Conservation (phyloP, 2,888 invertebrate genomes). For the Diploptera punctata region DNA sequence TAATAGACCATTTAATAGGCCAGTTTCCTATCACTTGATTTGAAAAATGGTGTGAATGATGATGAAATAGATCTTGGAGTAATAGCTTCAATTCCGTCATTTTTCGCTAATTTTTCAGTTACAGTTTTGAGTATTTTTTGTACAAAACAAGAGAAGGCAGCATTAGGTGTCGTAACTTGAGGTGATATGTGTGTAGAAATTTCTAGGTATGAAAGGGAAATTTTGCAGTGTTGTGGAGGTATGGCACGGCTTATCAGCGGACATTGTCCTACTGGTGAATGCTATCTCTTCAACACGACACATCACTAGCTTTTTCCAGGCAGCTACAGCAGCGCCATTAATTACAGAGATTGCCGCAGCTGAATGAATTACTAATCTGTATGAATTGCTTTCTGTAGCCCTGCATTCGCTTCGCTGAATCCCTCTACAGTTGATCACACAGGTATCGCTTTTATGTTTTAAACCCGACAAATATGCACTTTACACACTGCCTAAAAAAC, state of each 20-base stretch:
- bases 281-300: neutral
- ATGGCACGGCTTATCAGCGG: neutral
- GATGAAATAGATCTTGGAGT: no score
- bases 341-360: conserved; percentile 27
- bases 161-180: neutral
- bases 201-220: neutral
- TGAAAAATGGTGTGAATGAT: no score
- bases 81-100: no score
- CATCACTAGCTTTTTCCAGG: neutral
- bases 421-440: no score
- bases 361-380: conserved; percentile 25
- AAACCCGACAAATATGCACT: no score
- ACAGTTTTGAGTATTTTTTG: no score
- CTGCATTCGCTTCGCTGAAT: neutral
- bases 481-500: no score
- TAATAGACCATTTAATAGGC: no score
- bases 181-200: neutral
- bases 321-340: conserved; percentile 18
- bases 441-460: no score
- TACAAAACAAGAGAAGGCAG: no score
- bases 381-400: conserved; percentile 21
- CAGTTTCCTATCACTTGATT: no score
- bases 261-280: conserved; percentile 8
- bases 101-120: no score
- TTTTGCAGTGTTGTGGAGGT: neutral